A percentile compares a stretch with the other conserved stretches of the same genome.
Conservation (phyloP, 2,888 invertebrate species). For the Eupithecia exiguata region DNA sequence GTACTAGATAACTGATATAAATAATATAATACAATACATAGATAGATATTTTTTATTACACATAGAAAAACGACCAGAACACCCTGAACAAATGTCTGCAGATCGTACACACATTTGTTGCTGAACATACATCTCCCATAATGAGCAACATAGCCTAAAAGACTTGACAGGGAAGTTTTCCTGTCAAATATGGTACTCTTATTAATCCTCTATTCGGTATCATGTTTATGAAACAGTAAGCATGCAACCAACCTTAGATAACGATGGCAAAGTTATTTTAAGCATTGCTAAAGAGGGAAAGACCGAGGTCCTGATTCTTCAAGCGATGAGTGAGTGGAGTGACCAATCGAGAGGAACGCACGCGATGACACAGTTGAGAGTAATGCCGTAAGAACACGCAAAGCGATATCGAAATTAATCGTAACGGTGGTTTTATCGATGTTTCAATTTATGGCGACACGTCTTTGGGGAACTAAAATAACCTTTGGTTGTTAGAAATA, state of each 20-base stretch:
- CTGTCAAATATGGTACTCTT: no score
- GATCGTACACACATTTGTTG: no score
- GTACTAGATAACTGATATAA: no score
- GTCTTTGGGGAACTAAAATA: slow-evolving; percentile 30
- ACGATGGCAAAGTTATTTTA: background rate
- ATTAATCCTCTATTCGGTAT: no score
- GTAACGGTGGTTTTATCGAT: slow-evolving; percentile 51
- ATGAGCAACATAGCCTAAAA: no score
- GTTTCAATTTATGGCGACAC: slow-evolving; percentile 33
- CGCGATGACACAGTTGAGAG: slow-evolving; percentile 52
- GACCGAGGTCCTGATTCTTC: slow-evolving; percentile 50
- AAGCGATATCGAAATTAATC: slow-evolving; percentile 54
- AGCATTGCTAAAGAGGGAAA: slow-evolving; percentile 9
- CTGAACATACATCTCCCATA: no score
- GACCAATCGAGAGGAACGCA: slow-evolving; percentile 66
- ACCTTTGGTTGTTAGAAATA: slow-evolving; percentile 9
- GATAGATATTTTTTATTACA: no score
- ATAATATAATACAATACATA: no score
- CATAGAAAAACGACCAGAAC: no score
- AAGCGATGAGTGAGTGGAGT: slow-evolving; percentile 47
- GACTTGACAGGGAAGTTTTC: no score
- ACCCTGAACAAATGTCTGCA: no score
- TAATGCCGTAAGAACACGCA: slow-evolving; percentile 65
- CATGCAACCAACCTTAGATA: background rate
- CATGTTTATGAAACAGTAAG: no score